These are phyloP conservation scores for Drosophila equinoxialis DNA, from an alignment of 1,140 invertebrate species.

Conservation along the genomic window DNA sequence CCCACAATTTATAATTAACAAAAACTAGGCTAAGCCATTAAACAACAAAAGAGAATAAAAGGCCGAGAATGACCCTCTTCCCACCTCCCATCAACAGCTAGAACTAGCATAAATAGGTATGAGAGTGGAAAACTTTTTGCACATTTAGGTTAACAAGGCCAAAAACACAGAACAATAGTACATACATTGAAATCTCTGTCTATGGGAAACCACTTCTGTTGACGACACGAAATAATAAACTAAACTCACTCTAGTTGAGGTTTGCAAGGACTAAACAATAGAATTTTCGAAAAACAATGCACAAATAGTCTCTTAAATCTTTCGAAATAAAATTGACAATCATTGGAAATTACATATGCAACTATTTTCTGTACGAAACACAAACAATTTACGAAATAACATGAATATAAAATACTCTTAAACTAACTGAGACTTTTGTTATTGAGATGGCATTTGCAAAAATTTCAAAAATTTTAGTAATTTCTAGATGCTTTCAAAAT, in stretches of 20 bases:
- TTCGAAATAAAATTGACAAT: not conserved
- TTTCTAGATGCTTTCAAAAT: too few relatives aligned
- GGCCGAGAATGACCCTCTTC: not conserved
- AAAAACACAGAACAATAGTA: constrained; percentile 1
- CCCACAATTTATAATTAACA: constrained; percentile 53
- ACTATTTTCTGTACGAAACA: not conserved
- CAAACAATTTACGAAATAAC: not conserved
- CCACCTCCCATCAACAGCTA: constrained; percentile 27
- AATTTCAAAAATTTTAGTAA: too few relatives aligned
- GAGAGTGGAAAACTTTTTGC: constrained; percentile 36
- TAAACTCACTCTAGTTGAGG: not conserved
- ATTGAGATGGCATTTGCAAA: too few relatives aligned
- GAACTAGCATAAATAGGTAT: constrained; percentile 18
- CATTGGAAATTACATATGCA: not conserved
- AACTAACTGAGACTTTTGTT: too few relatives aligned
- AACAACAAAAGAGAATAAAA: constrained; percentile 21
- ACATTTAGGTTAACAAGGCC: constrained; percentile 33
- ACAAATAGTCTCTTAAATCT: not conserved
- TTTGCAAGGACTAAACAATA: not conserved
- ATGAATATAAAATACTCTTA: not conserved
- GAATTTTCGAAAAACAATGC: constrained; percentile 1
- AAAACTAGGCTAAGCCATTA: constrained; percentile 31
- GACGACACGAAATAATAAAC: not conserved
- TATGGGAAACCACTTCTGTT: constrained; percentile 3
- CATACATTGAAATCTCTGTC: constrained; percentile 1